Evolutionary conservation across 2,888 invertebrate genomes (phyloP).

Genomic region (Latheticus oryzae): DNA sequence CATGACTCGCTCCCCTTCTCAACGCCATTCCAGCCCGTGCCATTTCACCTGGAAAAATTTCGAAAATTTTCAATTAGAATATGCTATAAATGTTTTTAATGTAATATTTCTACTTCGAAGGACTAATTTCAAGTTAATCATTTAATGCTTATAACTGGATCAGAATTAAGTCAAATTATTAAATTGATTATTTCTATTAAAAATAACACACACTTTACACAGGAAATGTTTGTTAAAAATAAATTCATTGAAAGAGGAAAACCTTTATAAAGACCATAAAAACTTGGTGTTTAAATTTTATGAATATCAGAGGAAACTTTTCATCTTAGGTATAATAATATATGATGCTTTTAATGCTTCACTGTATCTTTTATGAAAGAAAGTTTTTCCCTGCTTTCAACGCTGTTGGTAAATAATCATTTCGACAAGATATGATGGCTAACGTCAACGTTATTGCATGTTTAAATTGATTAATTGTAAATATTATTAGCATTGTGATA

Average conservation of each 20-base stretch:
- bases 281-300: constrained; percentile 22
- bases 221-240: constrained; percentile 10
- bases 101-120: no score
- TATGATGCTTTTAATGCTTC: constrained; percentile 30
- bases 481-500: no score
- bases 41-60: constrained; percentile 71
- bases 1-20: constrained; percentile 80
- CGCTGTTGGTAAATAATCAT: no score
- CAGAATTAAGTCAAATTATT: no score
- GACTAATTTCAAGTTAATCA: no score
- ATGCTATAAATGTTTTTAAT: no score
- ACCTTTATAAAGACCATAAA: constrained; percentile 23
- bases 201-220: background rate
- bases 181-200: no score
- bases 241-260: constrained; percentile 7
- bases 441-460: no score
- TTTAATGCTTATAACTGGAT: no score
- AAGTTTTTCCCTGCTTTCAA: no score
- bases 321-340: constrained; percentile 29
- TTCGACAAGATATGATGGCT: no score
- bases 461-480: constrained; percentile 5
- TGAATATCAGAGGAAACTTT: constrained; percentile 24
- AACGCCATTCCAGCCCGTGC: constrained; percentile 80
- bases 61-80: constrained; percentile 3
- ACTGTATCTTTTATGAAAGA: constrained; percentile 32